Evolutionary conservation across 2,113 vertebrate genomes (phyloP).

Genomic region (Hydrochoerus hydrochaeris): DNA sequence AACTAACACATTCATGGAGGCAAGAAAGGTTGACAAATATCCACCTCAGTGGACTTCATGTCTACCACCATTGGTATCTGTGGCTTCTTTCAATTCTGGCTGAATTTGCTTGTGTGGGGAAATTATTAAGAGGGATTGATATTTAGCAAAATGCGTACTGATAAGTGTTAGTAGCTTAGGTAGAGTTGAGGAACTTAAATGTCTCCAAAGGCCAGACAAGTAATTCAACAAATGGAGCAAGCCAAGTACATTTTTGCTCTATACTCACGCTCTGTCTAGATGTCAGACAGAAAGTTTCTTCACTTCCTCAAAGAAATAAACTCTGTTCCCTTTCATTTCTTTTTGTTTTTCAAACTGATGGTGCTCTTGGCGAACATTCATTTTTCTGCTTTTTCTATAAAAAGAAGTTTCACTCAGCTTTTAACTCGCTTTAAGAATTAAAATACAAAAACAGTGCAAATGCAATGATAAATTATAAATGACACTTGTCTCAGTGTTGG

Average conservation of each 20-base stretch:
- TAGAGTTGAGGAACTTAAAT: neutral
- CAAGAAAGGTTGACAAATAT: neutral
- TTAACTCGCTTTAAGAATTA: constrained; percentile 70
- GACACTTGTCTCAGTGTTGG: constrained; percentile 18
- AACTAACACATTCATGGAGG: neutral
- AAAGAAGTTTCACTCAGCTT: constrained; percentile 62
- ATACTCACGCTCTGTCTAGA: neutral
- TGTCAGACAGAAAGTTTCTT: constrained; percentile 33
- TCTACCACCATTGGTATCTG: neutral
- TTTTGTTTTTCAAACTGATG: constrained; percentile 64
- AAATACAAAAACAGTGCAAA: constrained; percentile 47
- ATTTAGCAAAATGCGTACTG: neutral
- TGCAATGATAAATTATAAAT: constrained; percentile 54
- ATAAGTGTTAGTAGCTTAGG: neutral
- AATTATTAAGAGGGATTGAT: neutral
- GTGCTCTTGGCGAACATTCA: constrained; percentile 50
- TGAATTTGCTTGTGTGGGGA: neutral
- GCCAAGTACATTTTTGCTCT: neutral
- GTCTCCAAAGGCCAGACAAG: constrained; percentile 15
- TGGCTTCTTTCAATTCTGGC: neutral
- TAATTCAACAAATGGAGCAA: neutral
- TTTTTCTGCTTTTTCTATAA: constrained; percentile 60
- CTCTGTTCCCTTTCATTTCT: neutral
- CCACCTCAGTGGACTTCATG: neutral
- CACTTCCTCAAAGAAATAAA: neutral